These are phyloP conservation scores for Drosophila pachea DNA, from an alignment of 1,140 invertebrate species.

Conservation along the genomic window DNA sequence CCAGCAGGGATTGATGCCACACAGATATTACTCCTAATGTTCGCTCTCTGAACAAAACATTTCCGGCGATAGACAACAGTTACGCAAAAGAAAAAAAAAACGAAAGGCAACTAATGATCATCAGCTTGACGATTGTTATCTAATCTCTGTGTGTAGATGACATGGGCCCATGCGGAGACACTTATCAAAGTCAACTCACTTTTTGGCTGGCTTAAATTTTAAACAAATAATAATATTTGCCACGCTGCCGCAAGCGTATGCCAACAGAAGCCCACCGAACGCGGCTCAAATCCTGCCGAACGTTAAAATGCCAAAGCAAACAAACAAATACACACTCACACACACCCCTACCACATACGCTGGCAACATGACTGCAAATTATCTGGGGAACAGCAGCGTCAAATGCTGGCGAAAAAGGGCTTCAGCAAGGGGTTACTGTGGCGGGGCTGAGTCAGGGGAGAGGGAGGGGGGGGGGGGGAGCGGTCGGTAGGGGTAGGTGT, in stretches of 20 bases:
- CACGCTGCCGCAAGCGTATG: conserved; percentile 37
- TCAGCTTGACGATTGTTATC: too few species aligned
- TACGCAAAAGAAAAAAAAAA: too few species aligned
- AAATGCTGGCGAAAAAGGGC: conserved; percentile 39
- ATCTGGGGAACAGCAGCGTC: conserved; percentile 58
- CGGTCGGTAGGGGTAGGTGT: conserved; percentile 17
- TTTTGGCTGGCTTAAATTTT: conserved; percentile 61
- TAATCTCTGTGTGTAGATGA: background rate
- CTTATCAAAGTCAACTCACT: conserved; percentile 57
- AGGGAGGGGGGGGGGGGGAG: too few species aligned
- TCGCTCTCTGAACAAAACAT: background rate
- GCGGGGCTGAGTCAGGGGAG: background rate
- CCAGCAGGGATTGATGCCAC: too few species aligned
- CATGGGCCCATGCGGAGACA: conserved; percentile 19
- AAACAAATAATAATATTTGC: conserved; percentile 76
- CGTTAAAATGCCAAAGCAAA: conserved; percentile 57
- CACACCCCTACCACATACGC: conserved; percentile 17
- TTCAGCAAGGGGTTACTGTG: background rate
- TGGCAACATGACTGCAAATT: conserved; percentile 54
- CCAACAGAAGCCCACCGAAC: conserved; percentile 25
- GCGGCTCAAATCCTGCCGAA: conserved; percentile 24
- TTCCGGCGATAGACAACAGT: background rate
- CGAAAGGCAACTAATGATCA: too few species aligned
- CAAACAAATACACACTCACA: conserved; percentile 34
- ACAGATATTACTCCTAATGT: too few species aligned